Evolutionary conservation across 2,888 invertebrate genomes (phyloP), one percentile per base, ranked within the genome.

Genomic region (Melanchra persicariae): DNA sequence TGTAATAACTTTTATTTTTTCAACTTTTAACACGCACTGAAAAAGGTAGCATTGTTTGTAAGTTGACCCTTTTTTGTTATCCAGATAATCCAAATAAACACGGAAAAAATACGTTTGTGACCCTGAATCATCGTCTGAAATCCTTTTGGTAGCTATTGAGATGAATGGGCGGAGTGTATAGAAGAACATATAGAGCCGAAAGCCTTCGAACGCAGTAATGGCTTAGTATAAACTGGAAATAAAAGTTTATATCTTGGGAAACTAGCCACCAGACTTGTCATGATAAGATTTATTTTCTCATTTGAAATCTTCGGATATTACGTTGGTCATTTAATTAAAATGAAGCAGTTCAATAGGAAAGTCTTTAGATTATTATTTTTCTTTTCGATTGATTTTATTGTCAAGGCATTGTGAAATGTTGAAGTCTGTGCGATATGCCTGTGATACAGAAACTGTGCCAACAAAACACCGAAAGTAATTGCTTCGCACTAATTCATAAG

Each of bases 61-160:
- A 64, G 65, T 71, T 68, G 73, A 80, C 83, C 84, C 74, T 82
- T 82, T 72, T 70, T 69, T 64, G 77, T 64, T 83, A 82, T 70
- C 77, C 74, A 72, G 59, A 79, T 86, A 81, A 87, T 79, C 72
- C 77, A 55, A 76, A 78, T 76, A 81, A 82, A 81, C 68, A 77
- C 34, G 47, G 26, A 43, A 79, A 81, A 77, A 84, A 84, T 83
- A 80, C 74, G 59, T 51, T 43, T 62, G 15, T 79, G 65, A 72
- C 62, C 59, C 60, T 30, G 57, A 73, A 65, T 80, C 62, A 59
- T 77, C 24, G 55, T 55, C 69, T 74, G 55, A 72, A 74, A 80
- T 74, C 63, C 54, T 61, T 75, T 74, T 71, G 55, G 43, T 61
- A 67, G 65, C 54, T 69, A 70, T 74, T 64, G 49, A 58, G 52